Conservation (phyloP, 2,797 vertebrate genomes). For the Lagocephalus sceleratus region DNA sequence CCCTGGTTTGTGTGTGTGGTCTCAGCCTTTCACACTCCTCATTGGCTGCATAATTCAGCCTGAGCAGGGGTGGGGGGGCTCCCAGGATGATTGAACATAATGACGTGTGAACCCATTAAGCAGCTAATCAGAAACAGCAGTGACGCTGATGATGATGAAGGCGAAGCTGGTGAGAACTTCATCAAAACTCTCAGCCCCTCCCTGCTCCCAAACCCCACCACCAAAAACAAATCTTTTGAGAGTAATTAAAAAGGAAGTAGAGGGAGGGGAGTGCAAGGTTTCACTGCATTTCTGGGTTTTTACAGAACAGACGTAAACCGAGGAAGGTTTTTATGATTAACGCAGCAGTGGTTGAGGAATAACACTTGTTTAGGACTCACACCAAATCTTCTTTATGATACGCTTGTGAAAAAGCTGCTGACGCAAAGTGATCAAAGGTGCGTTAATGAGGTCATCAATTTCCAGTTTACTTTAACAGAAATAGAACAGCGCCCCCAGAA, state of each 20-base stretch:
- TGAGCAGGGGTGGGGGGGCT: conserved; percentile 2
- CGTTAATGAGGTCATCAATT: not conserved
- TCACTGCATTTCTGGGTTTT: conserved; percentile 10
- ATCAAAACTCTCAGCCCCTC: conserved; percentile 20
- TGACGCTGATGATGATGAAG: conserved; percentile 55
- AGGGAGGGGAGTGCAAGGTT: conserved; percentile 22
- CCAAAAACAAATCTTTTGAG: not conserved
- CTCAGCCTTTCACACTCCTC: not conserved
- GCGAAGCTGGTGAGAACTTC: conserved; percentile 32
- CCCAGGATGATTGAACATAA: conserved; percentile 61
- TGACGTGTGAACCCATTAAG: conserved; percentile 65
- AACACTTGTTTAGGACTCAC: no score
- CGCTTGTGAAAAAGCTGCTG: not conserved
- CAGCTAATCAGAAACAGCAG: conserved; percentile 60
- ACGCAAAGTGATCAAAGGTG: conserved; percentile 2
- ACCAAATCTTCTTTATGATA: no score
- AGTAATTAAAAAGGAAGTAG: conserved; percentile 5
- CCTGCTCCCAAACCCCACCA: not conserved
- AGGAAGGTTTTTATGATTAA: no score
- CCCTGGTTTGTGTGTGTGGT: not conserved
- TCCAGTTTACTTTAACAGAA: no score
- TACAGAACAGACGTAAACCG: not conserved
- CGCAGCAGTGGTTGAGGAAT: no score
- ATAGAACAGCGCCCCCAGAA: no score
- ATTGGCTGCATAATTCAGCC: conserved; percentile 37